Conservation (phyloP, 2,888 invertebrate genomes). For the Chymomyza fuscimana region DNA sequence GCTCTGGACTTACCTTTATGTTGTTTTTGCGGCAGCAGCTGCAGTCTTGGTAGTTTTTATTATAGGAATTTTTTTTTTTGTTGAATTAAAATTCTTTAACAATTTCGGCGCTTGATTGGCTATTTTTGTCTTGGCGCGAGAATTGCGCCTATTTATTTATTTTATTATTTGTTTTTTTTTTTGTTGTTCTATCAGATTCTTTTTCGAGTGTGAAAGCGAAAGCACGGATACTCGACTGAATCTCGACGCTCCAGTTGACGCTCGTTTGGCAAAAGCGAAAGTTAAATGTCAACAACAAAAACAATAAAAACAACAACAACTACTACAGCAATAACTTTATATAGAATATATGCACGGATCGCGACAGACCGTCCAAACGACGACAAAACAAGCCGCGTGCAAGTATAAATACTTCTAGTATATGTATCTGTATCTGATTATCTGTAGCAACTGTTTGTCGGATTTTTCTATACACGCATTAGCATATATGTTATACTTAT, state of each 20-base stretch:
- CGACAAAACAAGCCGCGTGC: conserved; percentile 20
- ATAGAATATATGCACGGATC: conserved; percentile 15
- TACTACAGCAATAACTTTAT: conserved; percentile 11
- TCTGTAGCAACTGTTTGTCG: conserved; percentile 59
- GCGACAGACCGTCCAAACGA: background rate
- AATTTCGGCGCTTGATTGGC: background rate
- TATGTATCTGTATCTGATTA: conserved; percentile 67
- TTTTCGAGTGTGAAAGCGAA: conserved; percentile 56
- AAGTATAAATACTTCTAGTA: conserved; percentile 65
- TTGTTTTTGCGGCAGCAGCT: conserved; percentile 40
- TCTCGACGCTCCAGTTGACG: background rate
- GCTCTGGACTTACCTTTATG: conserved; percentile 52
- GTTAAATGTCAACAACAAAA: conserved; percentile 60
- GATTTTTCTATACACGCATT: conserved; percentile 21
- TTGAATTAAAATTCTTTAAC: background rate
- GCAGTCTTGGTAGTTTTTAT: conserved; percentile 13
- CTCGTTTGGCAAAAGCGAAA: conserved; percentile 54
- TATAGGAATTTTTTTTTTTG: conserved; percentile 18
- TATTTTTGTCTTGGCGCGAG: background rate
- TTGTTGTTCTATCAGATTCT: conserved; percentile 38
- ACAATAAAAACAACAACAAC: conserved; percentile 2
- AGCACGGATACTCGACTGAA: conserved; percentile 31
- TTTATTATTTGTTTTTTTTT: conserved; percentile 3
- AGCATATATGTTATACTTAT: background rate
- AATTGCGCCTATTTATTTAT: background rate